Evolutionary conservation across 1,140 invertebrate species (phyloP), one percentile per base, ranked within the genome.

Genomic region (Holcopasites calliopsidis): DNA sequence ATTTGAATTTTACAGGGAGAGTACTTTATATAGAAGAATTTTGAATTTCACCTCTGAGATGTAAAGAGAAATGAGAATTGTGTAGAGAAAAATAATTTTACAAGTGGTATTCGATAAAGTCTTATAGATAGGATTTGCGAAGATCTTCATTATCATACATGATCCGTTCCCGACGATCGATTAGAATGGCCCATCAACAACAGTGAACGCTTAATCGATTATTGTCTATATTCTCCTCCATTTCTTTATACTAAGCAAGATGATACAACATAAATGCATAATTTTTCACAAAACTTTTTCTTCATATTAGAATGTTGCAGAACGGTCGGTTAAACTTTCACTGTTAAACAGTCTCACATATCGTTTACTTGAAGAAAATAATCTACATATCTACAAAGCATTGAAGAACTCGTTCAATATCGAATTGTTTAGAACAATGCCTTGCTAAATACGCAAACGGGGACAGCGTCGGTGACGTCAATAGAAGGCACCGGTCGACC

Each of bases 361-460:
- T n/a, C n/a, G n/a, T n/a, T n/a, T n/a, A n/a, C n/a, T n/a, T n/a
- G n/a, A n/a, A n/a, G n/a, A n/a, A n/a, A n/a, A n/a, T n/a, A n/a
- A n/a, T n/a, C n/a, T n/a, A n/a, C n/a, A n/a, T n/a, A n/a, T n/a
- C n/a, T n/a, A n/a, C n/a, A n/a, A n/a, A n/a, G n/a, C n/a, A n/a
- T n/a, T n/a, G n/a, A n/a, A 31, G 4, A 44, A 66, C 11, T 42
- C 4, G 21, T 66, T 44, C n/a, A 33, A n/a, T 74, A 28, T 74
- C 10, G 28, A 31, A 31, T 54, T 74, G 71, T 82, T 86, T 85
- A 89, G 88, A 87, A 60, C 47, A 77, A 87, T 78, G 68, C 76
- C 62, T 79, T 68, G 49, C 40, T 82, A 68, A 86, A 84, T 61
- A 82, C 77, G 44, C 80, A 79, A 83, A 77, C 79, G 66, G 80